Evolutionary conservation across 2,888 invertebrate genomes (phyloP), one percentile per base, ranked within the genome.

Genomic region (Petrolisthes cinctipes): DNA sequence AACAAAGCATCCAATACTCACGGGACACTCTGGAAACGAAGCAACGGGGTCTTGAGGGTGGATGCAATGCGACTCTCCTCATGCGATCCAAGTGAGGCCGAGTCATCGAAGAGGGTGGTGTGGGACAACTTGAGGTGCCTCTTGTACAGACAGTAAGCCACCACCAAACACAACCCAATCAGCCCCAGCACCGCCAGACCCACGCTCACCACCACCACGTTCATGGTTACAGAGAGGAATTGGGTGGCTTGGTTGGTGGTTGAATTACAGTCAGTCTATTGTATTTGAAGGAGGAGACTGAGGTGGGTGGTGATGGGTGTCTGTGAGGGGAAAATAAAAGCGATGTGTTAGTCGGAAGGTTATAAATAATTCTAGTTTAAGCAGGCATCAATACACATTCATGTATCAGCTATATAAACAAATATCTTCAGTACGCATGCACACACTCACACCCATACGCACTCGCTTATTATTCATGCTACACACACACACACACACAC

Each of bases 11-110:
- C n/a, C 3, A 56, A 23, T 7, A 86, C 86, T 82, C n/a, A 86
- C 86, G 86, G 86, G 37, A 86, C 86, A 68, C 86, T 86, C 82
- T 86, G 86, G 86, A 86, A 86, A 61, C 86, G 86, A 9, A 86
- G 86, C 11, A 86, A 56, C 6, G 86, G 86, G 53, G 86, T 86
- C 86, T 86, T 86, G 54, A 86, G 51, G 53, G 79, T 57, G 17
- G 82, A 57, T 1, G 86, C 17, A 5, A 66, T 53, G 4, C 86
- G 73, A 9, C 57, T 37, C 17, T 86, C 86, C 51, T 86, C 86
- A 51, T 81, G 76, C 14, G 86, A 86, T 5, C 82, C 82, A 14
- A 82, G 20, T 9, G 86, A 86, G 20, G 82, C 73, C 5, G 86
- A 73, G 86, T 86, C 86, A 75, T 86, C 86, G 53, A 82, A 86